Base-by-base conservation (phyloP, 2,113 vertebrate genomes). In the Neogobius melanostomus region DNA sequence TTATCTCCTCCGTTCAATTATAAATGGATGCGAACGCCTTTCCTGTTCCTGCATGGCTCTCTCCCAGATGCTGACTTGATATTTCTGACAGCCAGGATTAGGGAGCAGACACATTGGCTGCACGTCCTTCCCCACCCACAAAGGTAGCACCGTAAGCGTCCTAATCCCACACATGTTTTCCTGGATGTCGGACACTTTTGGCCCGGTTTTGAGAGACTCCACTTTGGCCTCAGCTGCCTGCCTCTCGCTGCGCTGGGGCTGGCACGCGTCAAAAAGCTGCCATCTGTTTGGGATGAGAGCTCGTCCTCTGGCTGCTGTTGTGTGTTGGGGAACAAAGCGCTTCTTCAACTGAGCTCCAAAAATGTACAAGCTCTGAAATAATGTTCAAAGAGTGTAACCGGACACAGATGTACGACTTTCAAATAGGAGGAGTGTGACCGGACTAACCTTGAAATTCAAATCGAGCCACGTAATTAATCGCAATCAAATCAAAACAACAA, bases 281-380 rank as follows among this genome's bases (percentile, higher is more conserved):
- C 84, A 80, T 80, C 79, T 80, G 82, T 69, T 67, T 46, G 70
- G 54, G 65, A 74, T 65, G 67, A 74, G 53, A 74, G 64, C 63
- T 59, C 15, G 43, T 71, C 66, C 68, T 71, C 68, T 80, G 65
- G 74, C 75, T 70, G 56, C 3, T 60, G 74, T 68, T 69, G 51
- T 79, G 53, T 62, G 69, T 52, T 66, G 11, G 12, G 48, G 69
- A 72, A 70, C 56, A 67, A 61, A 81, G 57, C 15, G 67, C 61
- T 42, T 50, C 17, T 5, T 15, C 9, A 6, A 45, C 63, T 51
- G 68, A 6, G 11, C 54, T n/a, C 44, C 9, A 45, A 61, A 53
- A 17, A n/a, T 80, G 11, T 47, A 28, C 11, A 57, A 61, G 51
- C 57, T 49, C 28, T 54, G 14, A 77, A 75, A 74, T 68, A 36